Evolutionary conservation across 2,113 vertebrate species (phyloP).

Genomic region (Accipiter cooperii): DNA sequence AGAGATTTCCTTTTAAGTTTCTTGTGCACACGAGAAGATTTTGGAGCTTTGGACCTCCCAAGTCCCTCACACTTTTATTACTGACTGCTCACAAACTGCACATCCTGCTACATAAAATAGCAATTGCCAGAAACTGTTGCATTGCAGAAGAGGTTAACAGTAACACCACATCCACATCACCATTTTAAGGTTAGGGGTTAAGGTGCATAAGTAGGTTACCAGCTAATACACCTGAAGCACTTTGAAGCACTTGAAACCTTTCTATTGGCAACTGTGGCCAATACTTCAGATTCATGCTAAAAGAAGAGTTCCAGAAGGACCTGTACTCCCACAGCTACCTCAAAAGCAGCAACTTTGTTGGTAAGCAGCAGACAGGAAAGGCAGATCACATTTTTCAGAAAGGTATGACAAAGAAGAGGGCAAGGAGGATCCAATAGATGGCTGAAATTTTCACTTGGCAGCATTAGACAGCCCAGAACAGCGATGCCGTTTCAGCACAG

Average conservation of each 20-base stretch:
- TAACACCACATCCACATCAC: too few species aligned
- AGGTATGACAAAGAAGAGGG: background rate
- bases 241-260: background rate
- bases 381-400: background rate
- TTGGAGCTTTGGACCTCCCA: background rate
- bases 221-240: background rate
- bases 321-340: background rate
- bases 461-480: background rate
- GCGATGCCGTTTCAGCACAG: background rate
- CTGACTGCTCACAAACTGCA: background rate
- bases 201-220: background rate
- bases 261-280: background rate
- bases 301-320: background rate
- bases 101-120: background rate
- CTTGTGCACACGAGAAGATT: background rate
- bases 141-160: background rate
- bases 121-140: accelerated
- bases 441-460: background rate
- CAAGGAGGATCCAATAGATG: background rate
- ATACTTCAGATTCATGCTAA: too few species aligned
- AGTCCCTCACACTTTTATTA: background rate
- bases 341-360: background rate
- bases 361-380: background rate
- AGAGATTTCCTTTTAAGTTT: background rate
- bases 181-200: background rate